Evolutionary conservation across 2,888 invertebrate species (phyloP).

Genomic region (Hypsopygia costalis): DNA sequence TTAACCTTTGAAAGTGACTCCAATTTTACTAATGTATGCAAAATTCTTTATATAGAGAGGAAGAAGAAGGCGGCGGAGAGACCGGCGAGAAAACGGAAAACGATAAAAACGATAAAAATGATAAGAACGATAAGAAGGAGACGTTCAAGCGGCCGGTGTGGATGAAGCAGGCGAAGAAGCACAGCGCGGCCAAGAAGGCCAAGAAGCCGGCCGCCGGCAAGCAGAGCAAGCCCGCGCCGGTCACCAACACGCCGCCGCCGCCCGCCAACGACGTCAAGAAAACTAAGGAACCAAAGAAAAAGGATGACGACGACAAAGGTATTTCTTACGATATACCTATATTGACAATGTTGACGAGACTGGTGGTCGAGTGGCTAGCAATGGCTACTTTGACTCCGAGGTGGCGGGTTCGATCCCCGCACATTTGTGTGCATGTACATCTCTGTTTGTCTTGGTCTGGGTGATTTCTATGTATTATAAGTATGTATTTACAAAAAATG

Average conservation of each 20-base stretch:
- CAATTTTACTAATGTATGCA: background rate
- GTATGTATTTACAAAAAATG: too few species aligned
- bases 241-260: constrained; percentile 37
- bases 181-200: constrained; percentile 79
- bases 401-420: too few species aligned
- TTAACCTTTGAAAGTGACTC: too few species aligned
- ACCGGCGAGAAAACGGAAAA: constrained; percentile 55
- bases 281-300: constrained; percentile 68
- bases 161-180: constrained; percentile 85
- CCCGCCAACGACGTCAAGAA: constrained; percentile 41
- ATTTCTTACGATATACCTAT: too few species aligned
- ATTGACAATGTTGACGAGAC: too few species aligned
- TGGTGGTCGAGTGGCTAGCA: too few species aligned
- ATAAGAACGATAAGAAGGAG: constrained; percentile 69
- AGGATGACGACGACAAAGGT: constrained; percentile 45
- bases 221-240: constrained; percentile 34
- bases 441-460: too few species aligned
- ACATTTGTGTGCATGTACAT: too few species aligned
- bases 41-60: constrained; percentile 56
- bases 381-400: too few species aligned
- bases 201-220: constrained; percentile 75
- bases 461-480: too few species aligned
- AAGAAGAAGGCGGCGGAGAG: constrained; percentile 76
- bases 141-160: constrained; percentile 88
- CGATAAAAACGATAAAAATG: constrained; percentile 67